phyloP scores from a whole-genome alignment of 2,888 invertebrate genomes.

The Abrostola tripartita region DNA sequence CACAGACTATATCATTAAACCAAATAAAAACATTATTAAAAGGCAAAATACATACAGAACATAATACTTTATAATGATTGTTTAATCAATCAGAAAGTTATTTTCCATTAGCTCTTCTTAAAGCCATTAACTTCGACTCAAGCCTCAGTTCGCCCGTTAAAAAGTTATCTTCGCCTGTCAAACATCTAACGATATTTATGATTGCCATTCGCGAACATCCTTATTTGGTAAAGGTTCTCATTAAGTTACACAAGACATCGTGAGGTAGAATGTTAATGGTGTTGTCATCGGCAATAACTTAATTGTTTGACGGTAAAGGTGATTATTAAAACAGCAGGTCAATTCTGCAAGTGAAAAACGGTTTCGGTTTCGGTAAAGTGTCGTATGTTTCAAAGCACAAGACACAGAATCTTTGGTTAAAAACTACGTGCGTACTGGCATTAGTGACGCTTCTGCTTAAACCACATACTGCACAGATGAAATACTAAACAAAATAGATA shows the following conservation, averaged over 20 bases:
- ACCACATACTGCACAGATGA: not conserved
- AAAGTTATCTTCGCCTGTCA: not conserved
- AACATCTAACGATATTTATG: slow-evolving; percentile 1
- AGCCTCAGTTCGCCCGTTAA: not conserved
- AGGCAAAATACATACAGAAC: no score
- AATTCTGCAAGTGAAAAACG: not conserved
- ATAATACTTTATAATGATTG: no score
- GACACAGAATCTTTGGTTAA: no score
- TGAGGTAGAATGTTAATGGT: not conserved
- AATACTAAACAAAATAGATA: not conserved
- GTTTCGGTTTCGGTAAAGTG: no score
- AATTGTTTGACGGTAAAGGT: not conserved
- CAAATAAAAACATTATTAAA: no score
- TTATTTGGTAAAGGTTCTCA: not conserved
- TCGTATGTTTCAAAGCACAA: no score
- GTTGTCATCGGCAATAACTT: not conserved
- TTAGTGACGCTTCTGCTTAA: not conserved
- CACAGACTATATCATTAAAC: no score
- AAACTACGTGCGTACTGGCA: no score
- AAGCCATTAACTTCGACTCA: not conserved
- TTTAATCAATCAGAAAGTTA: no score
- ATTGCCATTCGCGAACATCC: not conserved
- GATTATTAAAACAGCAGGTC: not conserved
- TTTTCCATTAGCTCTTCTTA: not conserved
- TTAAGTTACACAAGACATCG: not conserved